Evolutionary conservation across 2,888 invertebrate genomes (phyloP).

Genomic region (Noctuana brunneofusca): DNA sequence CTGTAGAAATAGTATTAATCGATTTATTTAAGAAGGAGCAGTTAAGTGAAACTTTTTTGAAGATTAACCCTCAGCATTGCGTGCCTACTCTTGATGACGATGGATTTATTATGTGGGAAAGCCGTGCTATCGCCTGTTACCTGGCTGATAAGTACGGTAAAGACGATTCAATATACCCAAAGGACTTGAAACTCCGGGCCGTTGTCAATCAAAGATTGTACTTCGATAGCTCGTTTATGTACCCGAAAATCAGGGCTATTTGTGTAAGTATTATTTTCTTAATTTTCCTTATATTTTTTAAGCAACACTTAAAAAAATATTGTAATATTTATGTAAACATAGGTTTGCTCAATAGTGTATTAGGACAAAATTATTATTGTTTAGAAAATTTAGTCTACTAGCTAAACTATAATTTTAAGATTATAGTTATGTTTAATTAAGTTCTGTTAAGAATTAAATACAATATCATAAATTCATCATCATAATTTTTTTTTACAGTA

Average conservation of each 20-base stretch:
- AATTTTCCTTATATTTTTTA: too few relatives aligned
- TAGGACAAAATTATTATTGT: too few relatives aligned
- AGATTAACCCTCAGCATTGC: slow-evolving; percentile 86
- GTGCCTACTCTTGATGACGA: slow-evolving; percentile 87
- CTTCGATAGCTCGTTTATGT: slow-evolving; percentile 84
- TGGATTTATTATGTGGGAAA: slow-evolving; percentile 86
- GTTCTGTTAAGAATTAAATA: too few relatives aligned
- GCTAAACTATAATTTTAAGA: too few relatives aligned
- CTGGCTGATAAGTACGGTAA: slow-evolving; percentile 84
- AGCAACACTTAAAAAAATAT: too few relatives aligned
- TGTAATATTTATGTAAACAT: too few relatives aligned
- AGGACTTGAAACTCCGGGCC: slow-evolving; percentile 80
- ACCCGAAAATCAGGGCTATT: slow-evolving; percentile 84
- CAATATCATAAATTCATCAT: neutral
- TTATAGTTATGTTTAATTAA: too few relatives aligned
- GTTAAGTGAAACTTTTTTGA: slow-evolving; percentile 77
- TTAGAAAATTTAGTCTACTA: too few relatives aligned
- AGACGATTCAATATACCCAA: slow-evolving; percentile 84
- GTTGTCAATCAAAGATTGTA: slow-evolving; percentile 84
- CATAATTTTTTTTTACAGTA: slow-evolving; percentile 72
- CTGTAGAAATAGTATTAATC: slow-evolving; percentile 74
- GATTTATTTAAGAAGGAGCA: slow-evolving; percentile 84
- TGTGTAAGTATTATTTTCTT: slow-evolving; percentile 70
- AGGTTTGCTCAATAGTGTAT: too few relatives aligned
- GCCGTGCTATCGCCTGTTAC: slow-evolving; percentile 85